Percentiles rank a stretch among this genome's conserved stretches.
These are phyloP conservation scores for Atlantisia rogersi DNA, from an alignment of 2,113 vertebrate genomes.

Conservation along the genomic window DNA sequence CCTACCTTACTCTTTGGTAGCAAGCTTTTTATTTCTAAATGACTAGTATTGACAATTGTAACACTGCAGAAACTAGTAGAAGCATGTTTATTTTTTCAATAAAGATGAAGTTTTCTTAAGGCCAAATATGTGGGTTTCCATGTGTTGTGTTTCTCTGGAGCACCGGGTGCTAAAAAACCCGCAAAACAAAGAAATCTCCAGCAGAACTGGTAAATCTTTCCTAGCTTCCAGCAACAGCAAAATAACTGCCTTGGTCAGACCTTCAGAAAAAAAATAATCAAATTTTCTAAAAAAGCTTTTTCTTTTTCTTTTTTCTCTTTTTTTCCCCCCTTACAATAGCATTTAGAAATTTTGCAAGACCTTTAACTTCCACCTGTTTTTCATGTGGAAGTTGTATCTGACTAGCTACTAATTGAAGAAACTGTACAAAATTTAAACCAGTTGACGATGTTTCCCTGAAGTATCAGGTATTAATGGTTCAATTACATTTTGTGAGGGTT, in stretches of 20 bases:
- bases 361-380: not conserved
- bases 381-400: not conserved
- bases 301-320: rapidly evolving
- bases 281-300: not conserved
- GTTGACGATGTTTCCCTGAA: not conserved
- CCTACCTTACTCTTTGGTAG: not conserved
- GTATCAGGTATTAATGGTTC: not conserved
- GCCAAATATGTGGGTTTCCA: not conserved
- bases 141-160: not conserved
- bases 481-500: not conserved
- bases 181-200: not conserved
- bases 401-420: not conserved
- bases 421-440: not conserved
- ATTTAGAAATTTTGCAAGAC: not conserved
- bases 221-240: not conserved
- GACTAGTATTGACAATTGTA: not conserved
- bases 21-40: not conserved
- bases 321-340: rapidly evolving
- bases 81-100: not conserved
- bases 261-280: not conserved
- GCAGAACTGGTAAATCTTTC: not conserved
- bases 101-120: not conserved
- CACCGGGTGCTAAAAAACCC: not conserved
- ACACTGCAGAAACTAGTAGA: not conserved
- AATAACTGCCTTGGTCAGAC: not conserved